These are phyloP conservation scores for Thereuonema tuberculata DNA, from an alignment of 1,140 invertebrate species.

Conservation along the genomic window DNA sequence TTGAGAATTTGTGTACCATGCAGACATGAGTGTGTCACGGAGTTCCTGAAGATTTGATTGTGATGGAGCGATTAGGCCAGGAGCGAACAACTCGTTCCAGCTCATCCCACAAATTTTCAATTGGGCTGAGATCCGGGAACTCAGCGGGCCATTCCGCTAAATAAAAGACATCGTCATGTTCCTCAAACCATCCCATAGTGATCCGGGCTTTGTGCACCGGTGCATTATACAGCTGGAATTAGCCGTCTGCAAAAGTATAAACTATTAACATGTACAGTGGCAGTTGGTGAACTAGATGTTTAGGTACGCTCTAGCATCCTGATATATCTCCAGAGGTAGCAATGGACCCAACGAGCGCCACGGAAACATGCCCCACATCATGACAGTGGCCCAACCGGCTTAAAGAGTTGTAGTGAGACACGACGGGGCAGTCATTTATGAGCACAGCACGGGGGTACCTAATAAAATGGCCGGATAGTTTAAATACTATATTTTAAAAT, in stretches of 20 bases:
- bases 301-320: neutral
- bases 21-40: too few relatives aligned
- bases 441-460: neutral
- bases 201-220: neutral
- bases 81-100: too few relatives aligned
- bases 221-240: neutral
- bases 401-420: neutral
- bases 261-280: neutral
- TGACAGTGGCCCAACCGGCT: neutral
- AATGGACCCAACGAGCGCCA: neutral
- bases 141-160: too few relatives aligned
- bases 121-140: too few relatives aligned
- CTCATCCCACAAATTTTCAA: too few relatives aligned
- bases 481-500: neutral
- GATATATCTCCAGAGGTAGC: neutral
- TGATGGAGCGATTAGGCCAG: too few relatives aligned
- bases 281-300: neutral
- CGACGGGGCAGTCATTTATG: neutral
- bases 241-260: neutral
- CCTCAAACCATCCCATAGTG: neutral
- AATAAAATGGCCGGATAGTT: neutral
- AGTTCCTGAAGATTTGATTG: too few relatives aligned
- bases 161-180: too few relatives aligned
- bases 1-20: too few relatives aligned
- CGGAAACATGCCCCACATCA: neutral